A percentile compares a stretch with the other conserved stretches of the same genome.
phyloP scores from a whole-genome alignment of 2,113 vertebrate genomes.

The Istiophorus platypterus region DNA sequence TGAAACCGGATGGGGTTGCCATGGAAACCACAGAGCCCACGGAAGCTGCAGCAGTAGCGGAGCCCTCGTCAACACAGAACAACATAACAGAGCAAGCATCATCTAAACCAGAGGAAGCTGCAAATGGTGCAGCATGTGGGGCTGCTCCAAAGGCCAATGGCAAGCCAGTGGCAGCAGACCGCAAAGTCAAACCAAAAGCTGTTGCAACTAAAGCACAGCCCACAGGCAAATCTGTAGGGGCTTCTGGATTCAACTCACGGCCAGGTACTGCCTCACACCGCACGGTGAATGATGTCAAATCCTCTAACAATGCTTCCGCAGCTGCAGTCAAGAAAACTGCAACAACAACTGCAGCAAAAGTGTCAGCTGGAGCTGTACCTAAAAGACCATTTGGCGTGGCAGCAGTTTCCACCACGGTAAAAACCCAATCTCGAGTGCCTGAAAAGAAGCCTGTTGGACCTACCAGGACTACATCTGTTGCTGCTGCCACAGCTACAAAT shows the following conservation, averaged over 20 bases:
- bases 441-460: constrained; percentile 70
- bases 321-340: constrained; percentile 23
- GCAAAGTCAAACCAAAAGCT: constrained; percentile 70
- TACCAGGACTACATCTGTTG: constrained; percentile 46
- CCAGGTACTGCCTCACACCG: constrained; percentile 53
- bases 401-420: constrained; percentile 36
- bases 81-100: constrained; percentile 40
- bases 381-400: constrained; percentile 61
- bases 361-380: constrained; percentile 40
- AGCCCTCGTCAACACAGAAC: constrained; percentile 50
- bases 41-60: constrained; percentile 64
- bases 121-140: constrained; percentile 37
- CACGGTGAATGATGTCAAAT: constrained; percentile 50
- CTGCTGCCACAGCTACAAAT: constrained; percentile 58
- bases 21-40: constrained; percentile 79
- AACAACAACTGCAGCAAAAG: not conserved
- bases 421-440: constrained; percentile 59
- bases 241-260: constrained; percentile 43
- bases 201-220: constrained; percentile 37
- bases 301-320: constrained; percentile 36
- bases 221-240: constrained; percentile 46
- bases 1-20: constrained; percentile 85
- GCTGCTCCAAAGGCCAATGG: constrained; percentile 51
- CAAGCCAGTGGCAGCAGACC: constrained; percentile 43
- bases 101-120: constrained; percentile 46